Base-by-base conservation (phyloP, 2,888 invertebrate species). In the Chouioia cunea region DNA sequence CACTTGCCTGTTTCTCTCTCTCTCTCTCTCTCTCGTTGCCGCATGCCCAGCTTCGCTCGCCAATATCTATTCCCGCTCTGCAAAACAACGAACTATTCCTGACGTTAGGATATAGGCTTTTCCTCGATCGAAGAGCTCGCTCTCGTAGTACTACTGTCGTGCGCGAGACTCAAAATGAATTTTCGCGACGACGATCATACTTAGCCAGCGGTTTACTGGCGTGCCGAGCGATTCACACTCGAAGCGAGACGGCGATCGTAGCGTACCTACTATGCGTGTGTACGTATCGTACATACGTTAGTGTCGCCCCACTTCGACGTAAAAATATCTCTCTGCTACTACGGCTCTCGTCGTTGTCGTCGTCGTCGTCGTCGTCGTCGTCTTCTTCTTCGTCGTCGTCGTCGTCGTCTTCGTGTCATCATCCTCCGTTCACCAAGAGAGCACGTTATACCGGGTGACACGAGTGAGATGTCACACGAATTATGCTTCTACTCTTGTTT, bases 61-160 rank as follows among this genome's bases (percentile, higher is more conserved):
- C 87, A 86, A 88, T 88, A 86, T 87, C 87, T 87, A 86, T 85
- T 85, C 84, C 86, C 85, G 85, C 85, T 76, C 85, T 85, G 83
- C 86, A 82, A 84, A 83, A 83, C 82, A 84, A 84, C 84, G 36
- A 60, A 64, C 64, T 59, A 71, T 65, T 71, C 68, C 10, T 12
- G 36, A 36, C 36, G 36, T 10, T 10, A 36, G 36, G 36, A 36
- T n/a, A n/a, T 36, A 36, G 36, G 36, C 36, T 10, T 36, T 36
- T 36, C 36, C 36, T 36, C 36, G 36, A 36, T 36, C 36, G 36
- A 36, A 36, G 15, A 46, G 14, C 50, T 50, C 50, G n/a, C n/a
- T n/a, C 18, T 50, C n/a, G 50, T 8, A 48, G 15, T n/a, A n/a
- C n/a, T n/a, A n/a, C n/a, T n/a, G 16, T 14, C 4, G 48, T 14